Base-by-base conservation (phyloP, 2,113 vertebrate species). In the Pedionomus torquatus region DNA sequence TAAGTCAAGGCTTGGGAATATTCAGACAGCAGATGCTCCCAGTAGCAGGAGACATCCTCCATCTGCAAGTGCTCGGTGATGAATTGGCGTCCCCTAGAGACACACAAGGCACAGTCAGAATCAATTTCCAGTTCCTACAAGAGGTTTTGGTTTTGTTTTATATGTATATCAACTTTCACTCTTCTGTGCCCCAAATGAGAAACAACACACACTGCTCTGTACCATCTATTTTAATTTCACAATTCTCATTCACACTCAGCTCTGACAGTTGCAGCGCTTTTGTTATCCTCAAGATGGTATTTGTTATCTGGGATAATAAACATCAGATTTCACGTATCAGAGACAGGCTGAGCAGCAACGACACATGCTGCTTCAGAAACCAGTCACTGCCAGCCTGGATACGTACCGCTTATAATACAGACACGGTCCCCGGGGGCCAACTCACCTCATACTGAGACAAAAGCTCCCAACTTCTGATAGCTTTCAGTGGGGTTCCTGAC, bases 21-120 rank as follows among this genome's bases (percentile, higher is more conserved):
- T 61, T 98, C 98, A 9, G 97, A 98, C 77, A 99, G 98, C 65
- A 99, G 98, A 72, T 90, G 98, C 95, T 99, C 98, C 99, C 99
- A 99, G 98, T 99, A 99, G 97, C 99, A 99, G 83, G 98, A 99
- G 75, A 99, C 77, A 7, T 99, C 99, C 66, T 99, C 97, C 99
- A 99, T 99, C 37, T 84, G 97, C 94, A 99, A 98, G 94, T 99
- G 98, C 75, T 99, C 95, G 7, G 97, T 95, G 95, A 99, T 99
- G 97, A 99, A 99, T 28, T 97, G 98, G 92, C 96, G 98, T 71
- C 99, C 99, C 96, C 99, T 99, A 96, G 64, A 94, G 51, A 97
- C 37, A 97, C 72, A 90, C 87, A 86, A 91, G 81, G 46, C 82
- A 66, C 75, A 93, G 75, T 93, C 76, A 97, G 48, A 81, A 79